phyloP scores from a whole-genome alignment of 2,888 invertebrate genomes.

The Muscina levida region DNA sequence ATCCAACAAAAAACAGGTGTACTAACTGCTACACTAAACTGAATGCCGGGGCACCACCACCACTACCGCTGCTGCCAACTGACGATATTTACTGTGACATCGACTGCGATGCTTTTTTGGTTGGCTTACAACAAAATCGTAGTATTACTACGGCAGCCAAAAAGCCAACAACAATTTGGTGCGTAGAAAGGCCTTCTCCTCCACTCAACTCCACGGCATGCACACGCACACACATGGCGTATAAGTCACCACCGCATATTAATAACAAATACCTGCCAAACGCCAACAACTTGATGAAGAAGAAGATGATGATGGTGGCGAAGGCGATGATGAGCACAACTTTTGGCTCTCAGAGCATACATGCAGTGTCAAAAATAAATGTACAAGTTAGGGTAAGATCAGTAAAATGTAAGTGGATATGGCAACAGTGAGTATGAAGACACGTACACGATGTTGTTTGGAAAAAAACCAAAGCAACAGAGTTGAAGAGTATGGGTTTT shows the following conservation, averaged over 20 bases:
- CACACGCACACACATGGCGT: not conserved
- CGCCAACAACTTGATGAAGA: not conserved
- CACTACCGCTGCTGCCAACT: not conserved
- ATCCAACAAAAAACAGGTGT: slow-evolving; percentile 17
- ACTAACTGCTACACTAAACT: not conserved
- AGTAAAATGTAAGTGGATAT: too few species aligned
- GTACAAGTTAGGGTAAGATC: too few species aligned
- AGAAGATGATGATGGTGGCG: not conserved
- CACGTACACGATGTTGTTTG: too few species aligned
- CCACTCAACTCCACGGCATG: not conserved
- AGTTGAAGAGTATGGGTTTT: too few species aligned
- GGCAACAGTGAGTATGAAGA: too few species aligned
- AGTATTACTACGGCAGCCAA: not conserved
- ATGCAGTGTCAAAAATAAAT: too few species aligned
- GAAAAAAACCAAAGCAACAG: too few species aligned
- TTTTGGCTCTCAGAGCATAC: not conserved
- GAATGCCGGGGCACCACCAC: not conserved
- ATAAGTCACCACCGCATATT: not conserved
- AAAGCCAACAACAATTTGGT: slow-evolving; percentile 12
- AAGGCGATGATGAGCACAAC: not conserved
- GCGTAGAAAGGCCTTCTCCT: slow-evolving; percentile 4
- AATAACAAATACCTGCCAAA: slow-evolving; percentile 15
- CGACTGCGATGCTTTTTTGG: too few species aligned
- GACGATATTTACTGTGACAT: not conserved
- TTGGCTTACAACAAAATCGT: slow-evolving; percentile 11